Evolutionary conservation across 2,797 vertebrate genomes (phyloP), one percentile per base, ranked within the genome.

Genomic region (Xerus rutilus): DNA sequence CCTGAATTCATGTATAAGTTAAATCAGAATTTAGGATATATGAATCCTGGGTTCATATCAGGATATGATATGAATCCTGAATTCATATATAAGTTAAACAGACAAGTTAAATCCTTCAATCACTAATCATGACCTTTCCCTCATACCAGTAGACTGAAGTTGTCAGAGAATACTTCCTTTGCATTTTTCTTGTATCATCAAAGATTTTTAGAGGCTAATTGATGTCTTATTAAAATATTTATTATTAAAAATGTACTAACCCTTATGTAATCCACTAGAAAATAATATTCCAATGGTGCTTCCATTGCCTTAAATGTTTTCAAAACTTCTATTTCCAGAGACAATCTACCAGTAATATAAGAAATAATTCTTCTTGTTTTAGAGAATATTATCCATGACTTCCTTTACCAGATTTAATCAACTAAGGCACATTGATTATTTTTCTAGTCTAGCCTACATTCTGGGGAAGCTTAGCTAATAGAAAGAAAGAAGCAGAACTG

Each of bases 271-370:
- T 14, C 32, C 43, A 23, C 35, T 62, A 85, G 49, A 89, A 84
- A 93, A 49, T 21, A 62, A 69, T 43, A 64, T 54, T 30, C 9
- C 57, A 77, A 7, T 52, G 64, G 57, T 39, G 20, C 0, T 4
- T 70, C 59, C 64, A 89, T 47, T 73, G 25, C 23, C 47, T 86
- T 76, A n/a, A 32, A 11, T 77, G 28, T 73, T 86, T 84, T 74
- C n/a, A 72, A 59, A 93, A 93, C 1, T 52, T 88, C 35, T 72
- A 45, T 89, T 52, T 96, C 64, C 72, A 77, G 30, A 92, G 32
- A 57, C 47, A 72, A 81, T 74, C 45, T 67, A 77, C 23, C 32
- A 85, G 47, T 70, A 39, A 91, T 12, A 18, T 17, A 87, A 76
- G 52, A 85, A 72, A 79, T 45, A 72, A 91, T 89, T 88, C 23